Base-by-base conservation (phyloP, 2,113 vertebrate genomes). In the Lamprologus speciosus region DNA sequence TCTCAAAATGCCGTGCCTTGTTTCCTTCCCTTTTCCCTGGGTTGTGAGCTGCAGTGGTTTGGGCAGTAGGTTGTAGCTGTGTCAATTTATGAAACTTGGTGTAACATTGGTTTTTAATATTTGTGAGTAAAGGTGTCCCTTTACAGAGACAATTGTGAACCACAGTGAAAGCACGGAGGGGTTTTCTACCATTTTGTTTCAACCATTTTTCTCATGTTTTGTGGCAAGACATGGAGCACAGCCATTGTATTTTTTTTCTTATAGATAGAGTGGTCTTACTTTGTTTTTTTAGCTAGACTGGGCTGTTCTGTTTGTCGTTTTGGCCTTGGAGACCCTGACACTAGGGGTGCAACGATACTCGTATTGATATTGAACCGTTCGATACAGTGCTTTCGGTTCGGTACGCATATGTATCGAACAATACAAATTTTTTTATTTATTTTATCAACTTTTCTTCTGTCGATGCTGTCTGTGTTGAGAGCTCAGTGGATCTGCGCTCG, bases 351-450 rank as follows among this genome's bases (percentile, higher is more conserved):
- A 58, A 58, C 3, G 0, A 58, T 58, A 58, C 26, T 16, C 1
- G 2, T 58, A 28, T 58, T 8, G 0, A 58, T 58, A 16, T 58
- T 16, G 55, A 16, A 58, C 55, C 0, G 8, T 28, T 16, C 13
- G 1, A 58, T 16, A 58, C 26, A 16, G 26, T 16, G 55, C 13
- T 58, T 58, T 58, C 8, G 8, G 55, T 58, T 58, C 8, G 2
- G 55, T 58, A 6, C 5, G 3, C 14, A 17, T 16, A 9, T 31
- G 55, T 31, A 58, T 58, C 3, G 7, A 58, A 57, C 55, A 28
- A 58, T 2, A 58, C 23, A 58, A 57, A 0, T 0, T 28, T 57
- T 28, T 8, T 5, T 1, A 57, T 57, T 57, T 16, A 57, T 57
- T 57, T 57, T 28, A 28, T 57, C 55, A 57, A 57, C 55, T 57